Percentiles rank a stretch among this genome's conserved stretches.
phyloP scores from a whole-genome alignment of 2,888 invertebrate genomes.

The Xestia sexstrigata region DNA sequence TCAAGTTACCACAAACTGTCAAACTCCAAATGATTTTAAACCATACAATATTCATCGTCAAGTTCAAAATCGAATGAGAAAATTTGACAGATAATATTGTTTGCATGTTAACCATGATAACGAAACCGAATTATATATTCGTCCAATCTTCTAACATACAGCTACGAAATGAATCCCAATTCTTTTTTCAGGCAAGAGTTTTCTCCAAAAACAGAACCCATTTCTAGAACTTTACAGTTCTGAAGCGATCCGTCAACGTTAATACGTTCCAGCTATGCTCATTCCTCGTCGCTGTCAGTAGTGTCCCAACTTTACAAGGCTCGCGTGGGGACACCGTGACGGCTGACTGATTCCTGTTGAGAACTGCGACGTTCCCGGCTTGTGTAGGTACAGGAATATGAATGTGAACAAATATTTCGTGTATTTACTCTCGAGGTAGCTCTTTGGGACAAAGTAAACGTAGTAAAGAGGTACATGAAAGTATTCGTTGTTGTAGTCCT shows the following conservation, averaged over 20 bases:
- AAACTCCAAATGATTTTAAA: too few relatives aligned
- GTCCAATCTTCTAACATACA: background rate
- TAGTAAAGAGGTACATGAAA: conserved; percentile 54
- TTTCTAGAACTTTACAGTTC: background rate
- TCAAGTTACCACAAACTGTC: too few relatives aligned
- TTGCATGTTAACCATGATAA: background rate
- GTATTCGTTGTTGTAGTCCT: conserved; percentile 51
- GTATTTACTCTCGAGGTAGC: conserved; percentile 58
- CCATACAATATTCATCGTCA: too few relatives aligned
- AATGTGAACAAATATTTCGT: conserved; percentile 66
- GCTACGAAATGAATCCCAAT: background rate
- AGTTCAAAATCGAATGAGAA: too few relatives aligned
- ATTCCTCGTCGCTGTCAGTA: conserved; percentile 44
- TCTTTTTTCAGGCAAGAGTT: background rate
- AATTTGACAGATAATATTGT: too few relatives aligned
- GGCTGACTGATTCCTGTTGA: conserved; percentile 72
- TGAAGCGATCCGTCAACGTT: conserved; percentile 27
- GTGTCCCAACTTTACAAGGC: conserved; percentile 49
- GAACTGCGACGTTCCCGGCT: conserved; percentile 65
- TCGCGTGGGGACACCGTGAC: conserved; percentile 60
- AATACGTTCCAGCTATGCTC: conserved; percentile 21
- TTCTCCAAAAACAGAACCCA: background rate
- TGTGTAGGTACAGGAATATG: conserved; percentile 49
- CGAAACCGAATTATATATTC: background rate
- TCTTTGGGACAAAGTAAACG: conserved; percentile 54